Conservation (phyloP, 2,888 invertebrate species). For the Lasioglossum figueresi region DNA sequence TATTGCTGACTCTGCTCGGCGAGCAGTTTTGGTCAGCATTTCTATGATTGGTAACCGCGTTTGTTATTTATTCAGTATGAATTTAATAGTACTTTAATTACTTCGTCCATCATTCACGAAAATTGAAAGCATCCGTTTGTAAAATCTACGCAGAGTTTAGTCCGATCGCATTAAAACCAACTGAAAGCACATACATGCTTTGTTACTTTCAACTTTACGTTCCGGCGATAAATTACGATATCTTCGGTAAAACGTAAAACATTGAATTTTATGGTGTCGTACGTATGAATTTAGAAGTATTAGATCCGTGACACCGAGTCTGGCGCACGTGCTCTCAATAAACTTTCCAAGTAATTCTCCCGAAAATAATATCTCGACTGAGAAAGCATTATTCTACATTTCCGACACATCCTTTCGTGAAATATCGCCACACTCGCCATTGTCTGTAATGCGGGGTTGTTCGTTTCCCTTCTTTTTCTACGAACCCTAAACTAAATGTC, state of each 20-base stretch:
- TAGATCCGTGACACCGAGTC: slow-evolving; percentile 7
- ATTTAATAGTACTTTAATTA: neutral
- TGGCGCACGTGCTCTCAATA: slow-evolving; percentile 13
- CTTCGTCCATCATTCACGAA: neutral
- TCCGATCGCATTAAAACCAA: neutral
- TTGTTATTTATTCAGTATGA: neutral
- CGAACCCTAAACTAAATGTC: neutral
- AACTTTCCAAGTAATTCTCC: neutral
- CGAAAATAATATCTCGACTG: slow-evolving; percentile 6
- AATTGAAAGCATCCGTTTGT: neutral
- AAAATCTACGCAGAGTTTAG: neutral
- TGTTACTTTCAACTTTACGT: neutral
- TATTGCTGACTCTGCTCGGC: neutral
- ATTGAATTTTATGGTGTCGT: slow-evolving; percentile 11
- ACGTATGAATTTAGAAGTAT: slow-evolving; percentile 4
- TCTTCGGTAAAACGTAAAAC: neutral
- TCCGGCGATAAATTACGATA: neutral
- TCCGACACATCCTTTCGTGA: neutral
- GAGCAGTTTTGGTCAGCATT: neutral
- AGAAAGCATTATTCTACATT: neutral
- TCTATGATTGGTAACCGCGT: neutral
- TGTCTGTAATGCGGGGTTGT: neutral
- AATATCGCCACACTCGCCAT: neutral
- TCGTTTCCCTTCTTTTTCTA: neutral
- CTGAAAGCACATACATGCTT: neutral